Percentiles rank a stretch among this genome's conserved stretches.
Evolutionary conservation across 2,888 invertebrate species (phyloP).

Genomic region (Spodoptera littoralis): DNA sequence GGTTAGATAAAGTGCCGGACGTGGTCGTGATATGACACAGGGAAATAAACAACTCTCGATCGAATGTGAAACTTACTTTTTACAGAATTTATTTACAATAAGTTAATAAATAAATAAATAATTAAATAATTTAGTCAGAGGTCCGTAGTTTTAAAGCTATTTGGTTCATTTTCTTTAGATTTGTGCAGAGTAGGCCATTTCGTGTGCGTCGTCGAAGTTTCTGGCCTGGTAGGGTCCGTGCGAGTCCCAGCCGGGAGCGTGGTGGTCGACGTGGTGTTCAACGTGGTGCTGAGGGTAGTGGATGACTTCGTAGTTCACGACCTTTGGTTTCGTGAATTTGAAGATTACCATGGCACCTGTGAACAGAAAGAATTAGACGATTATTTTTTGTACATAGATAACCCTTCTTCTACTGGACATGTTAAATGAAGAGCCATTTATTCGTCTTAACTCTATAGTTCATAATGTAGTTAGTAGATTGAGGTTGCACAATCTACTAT

Average conservation of each 20-base stretch:
- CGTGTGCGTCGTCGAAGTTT: constrained; percentile 87
- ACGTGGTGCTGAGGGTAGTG: constrained; percentile 93
- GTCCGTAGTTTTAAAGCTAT: constrained; percentile 78
- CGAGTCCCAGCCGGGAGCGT: constrained; percentile 85
- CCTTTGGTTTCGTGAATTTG: constrained; percentile 96
- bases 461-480: background rate
- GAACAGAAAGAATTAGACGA: constrained; percentile 15
- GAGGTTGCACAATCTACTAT: no score
- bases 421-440: background rate
- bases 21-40: constrained; percentile 46
- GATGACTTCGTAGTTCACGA: constrained; percentile 95
- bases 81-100: constrained; percentile 82
- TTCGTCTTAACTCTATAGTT: background rate
- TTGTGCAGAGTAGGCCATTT: constrained; percentile 89
- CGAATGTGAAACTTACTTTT: constrained; percentile 80
- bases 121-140: constrained; percentile 84
- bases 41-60: constrained; percentile 61
- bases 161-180: constrained; percentile 68
- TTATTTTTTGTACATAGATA: background rate
- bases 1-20: constrained; percentile 8
- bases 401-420: background rate
- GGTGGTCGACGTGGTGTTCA: constrained; percentile 91
- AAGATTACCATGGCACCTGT: constrained; percentile 94
- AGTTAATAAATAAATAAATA: constrained; percentile 82
- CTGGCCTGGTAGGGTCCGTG: constrained; percentile 91